Percentiles rank a stretch among this genome's conserved stretches.
Conservation (phyloP, 2,113 vertebrate genomes). For the Athene cunicularia region DNA sequence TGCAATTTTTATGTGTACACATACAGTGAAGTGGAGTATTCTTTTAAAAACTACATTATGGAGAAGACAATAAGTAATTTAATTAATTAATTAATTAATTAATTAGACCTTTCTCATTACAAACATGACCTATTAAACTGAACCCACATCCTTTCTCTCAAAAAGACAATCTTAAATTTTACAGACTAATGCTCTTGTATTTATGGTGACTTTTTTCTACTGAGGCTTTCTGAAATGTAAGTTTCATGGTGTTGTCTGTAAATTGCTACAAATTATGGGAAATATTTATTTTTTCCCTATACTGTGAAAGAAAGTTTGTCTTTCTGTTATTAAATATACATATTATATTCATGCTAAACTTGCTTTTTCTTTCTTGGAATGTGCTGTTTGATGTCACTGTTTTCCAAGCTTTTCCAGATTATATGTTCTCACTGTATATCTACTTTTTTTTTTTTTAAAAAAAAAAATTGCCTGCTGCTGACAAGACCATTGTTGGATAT, state of each 20-base stretch:
- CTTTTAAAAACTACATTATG: neutral
- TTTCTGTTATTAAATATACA: neutral
- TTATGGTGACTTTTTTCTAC: neutral
- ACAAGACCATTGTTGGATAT: neutral
- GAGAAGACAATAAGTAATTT: neutral
- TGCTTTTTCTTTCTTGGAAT: neutral
- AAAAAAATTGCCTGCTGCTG: neutral
- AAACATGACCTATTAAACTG: neutral
- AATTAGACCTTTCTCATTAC: neutral
- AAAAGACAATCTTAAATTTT: neutral
- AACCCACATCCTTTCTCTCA: neutral
- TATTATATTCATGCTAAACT: neutral
- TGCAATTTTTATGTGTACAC: neutral
- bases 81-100: neutral
- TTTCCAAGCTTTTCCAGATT: neutral
- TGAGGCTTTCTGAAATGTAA: neutral
- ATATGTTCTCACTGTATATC: neutral
- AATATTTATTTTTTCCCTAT: neutral
- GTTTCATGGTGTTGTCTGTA: neutral
- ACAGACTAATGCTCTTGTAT: neutral
- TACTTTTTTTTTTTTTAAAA: neutral
- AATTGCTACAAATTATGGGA: neutral
- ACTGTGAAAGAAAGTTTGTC: neutral
- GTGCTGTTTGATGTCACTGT: neutral
- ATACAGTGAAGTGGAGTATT: neutral